Base-by-base conservation (phyloP, 2,797 vertebrate genomes). In the Myripristis murdjan region DNA sequence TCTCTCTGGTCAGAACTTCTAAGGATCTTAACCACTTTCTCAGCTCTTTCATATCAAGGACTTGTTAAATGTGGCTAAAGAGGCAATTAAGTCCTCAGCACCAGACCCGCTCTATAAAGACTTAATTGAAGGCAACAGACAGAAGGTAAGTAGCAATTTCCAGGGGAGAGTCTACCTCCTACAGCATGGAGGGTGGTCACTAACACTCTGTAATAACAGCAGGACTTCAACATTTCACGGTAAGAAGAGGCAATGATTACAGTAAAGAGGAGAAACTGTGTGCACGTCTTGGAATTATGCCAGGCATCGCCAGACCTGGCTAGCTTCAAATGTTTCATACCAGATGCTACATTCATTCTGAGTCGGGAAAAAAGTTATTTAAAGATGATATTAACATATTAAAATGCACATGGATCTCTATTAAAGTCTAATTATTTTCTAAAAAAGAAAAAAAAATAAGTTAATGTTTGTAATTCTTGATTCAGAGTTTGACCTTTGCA, bases 191-290 rank as follows among this genome's bases (percentile, higher is more conserved):
- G 82, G 77, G 68, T 79, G 81, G 78, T 82, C 82, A 79, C 69
- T 20, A 23, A 53, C 15, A 72, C 85, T 71, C 81, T 70, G 76
- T 81, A 87, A 87, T 87, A 83, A 80, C 75, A 77, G 82, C 67
- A 28, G 65, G 75, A 26, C 58, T 68, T 22, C 70, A 73, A 73
- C 39, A 65, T 3, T 67, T 73, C 24, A 20, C 24, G 74, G 70
- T 16, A 31, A 6, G 60, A 31, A 6, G 60, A 75, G 75, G 64
- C 65, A 58, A 20, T 15, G 62, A 65, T 73, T 79, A 77, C 14
- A 6, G 63, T 63, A 47, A 78, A 43, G 16, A 15, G 49, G 23
- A 26, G 8, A 22, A 18, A 7, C 35, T 65, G 39, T 48, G 33
- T 56, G 20, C 28, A 2, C 9, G 22, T 22, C 49, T 79, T 14